Conservation (phyloP, 2,888 invertebrate genomes). For the Blastobasis lacticolella region DNA sequence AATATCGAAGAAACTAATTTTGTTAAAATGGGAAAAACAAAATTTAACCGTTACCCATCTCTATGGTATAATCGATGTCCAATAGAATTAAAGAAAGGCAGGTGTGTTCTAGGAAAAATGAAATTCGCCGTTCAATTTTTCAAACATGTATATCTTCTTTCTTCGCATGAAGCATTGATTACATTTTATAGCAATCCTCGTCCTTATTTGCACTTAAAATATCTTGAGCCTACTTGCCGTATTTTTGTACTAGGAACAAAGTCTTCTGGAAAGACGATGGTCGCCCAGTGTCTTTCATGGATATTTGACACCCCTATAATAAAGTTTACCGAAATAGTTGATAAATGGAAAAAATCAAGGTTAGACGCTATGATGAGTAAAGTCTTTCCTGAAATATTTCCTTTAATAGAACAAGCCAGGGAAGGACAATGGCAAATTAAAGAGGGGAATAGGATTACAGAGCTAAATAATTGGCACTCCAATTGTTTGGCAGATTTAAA, state of each 20-base stretch:
- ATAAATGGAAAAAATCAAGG: conserved; percentile 37
- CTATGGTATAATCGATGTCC: conserved; percentile 77
- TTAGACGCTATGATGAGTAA: conserved; percentile 34
- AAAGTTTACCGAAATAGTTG: conserved; percentile 34
- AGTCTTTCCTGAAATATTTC: conserved; percentile 54
- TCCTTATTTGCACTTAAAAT: conserved; percentile 71
- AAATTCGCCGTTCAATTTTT: conserved; percentile 75
- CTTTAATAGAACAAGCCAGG: conserved; percentile 50
- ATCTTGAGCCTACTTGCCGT: conserved; percentile 75
- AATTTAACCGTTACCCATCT: conserved; percentile 57
- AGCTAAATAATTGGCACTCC: conserved; percentile 52
- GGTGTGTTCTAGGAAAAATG: conserved; percentile 59
- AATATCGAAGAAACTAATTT: conserved; percentile 35
- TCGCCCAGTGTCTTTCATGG: conserved; percentile 71
- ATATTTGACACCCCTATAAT: conserved; percentile 65
- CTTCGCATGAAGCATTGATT: conserved; percentile 62
- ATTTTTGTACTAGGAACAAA: conserved; percentile 76
- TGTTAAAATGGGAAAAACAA: conserved; percentile 33
- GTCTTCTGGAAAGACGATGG: conserved; percentile 73
- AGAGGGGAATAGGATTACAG: conserved; percentile 45
- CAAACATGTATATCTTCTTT: conserved; percentile 76
- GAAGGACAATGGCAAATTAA: conserved; percentile 41
- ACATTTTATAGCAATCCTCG: conserved; percentile 77
- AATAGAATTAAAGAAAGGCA: conserved; percentile 75
- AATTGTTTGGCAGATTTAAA: conserved; percentile 21